Conservation (phyloP, 1,140 invertebrate genomes). For the Choristoneura fumiferana region DNA sequence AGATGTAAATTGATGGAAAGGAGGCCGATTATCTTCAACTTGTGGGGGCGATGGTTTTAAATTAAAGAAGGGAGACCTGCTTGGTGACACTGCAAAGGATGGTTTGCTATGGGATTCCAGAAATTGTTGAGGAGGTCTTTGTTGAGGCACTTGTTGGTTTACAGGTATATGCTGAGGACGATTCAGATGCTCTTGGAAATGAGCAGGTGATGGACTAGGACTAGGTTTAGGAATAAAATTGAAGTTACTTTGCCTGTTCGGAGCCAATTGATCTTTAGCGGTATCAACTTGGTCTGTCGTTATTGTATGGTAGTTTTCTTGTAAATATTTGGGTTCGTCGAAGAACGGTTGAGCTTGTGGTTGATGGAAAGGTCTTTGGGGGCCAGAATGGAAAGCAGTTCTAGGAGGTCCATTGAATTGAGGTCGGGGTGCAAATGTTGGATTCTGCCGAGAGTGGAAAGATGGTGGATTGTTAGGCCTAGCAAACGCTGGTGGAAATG, state of each 20-base stretch:
- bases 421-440: constrained; percentile 50
- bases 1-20: constrained; percentile 57
- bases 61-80: constrained; percentile 66
- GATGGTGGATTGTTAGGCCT: constrained; percentile 50
- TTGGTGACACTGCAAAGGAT: constrained; percentile 44
- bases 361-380: constrained; percentile 69
- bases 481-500: constrained; percentile 42
- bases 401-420: constrained; percentile 58
- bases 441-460: constrained; percentile 52
- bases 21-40: constrained; percentile 64
- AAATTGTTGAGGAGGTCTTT: constrained; percentile 57
- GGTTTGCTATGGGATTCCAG: constrained; percentile 59
- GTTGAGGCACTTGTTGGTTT: constrained; percentile 60
- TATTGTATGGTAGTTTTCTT: constrained; percentile 78
- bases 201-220: constrained; percentile 48
- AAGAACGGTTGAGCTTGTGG: constrained; percentile 60
- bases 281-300: constrained; percentile 72
- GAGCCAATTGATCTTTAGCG: constrained; percentile 58
- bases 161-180: constrained; percentile 56
- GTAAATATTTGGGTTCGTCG: constrained; percentile 76
- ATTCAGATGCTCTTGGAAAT: constrained; percentile 53
- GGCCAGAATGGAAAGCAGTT: constrained; percentile 59
- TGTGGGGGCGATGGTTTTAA: constrained; percentile 75
- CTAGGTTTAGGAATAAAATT: constrained; percentile 50
- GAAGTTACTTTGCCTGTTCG: constrained; percentile 55